A percentile compares a stretch with the other conserved stretches of the same genome.
phyloP scores from a whole-genome alignment of 2,113 vertebrate genomes.

The Cyanocitta stelleri region DNA sequence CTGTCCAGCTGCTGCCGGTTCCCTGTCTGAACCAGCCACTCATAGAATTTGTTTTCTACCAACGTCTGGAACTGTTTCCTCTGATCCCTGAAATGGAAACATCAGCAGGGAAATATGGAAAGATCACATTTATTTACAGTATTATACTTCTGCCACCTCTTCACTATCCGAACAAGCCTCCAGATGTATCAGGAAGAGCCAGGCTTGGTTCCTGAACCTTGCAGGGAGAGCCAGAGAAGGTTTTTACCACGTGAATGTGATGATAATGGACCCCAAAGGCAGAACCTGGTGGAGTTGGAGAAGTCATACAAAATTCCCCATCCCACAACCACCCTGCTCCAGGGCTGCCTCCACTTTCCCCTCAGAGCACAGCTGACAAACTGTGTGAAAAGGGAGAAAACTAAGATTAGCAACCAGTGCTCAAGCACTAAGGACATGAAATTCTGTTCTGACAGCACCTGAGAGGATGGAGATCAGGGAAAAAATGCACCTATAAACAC shows the following conservation, averaged over 20 bases:
- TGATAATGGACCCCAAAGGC: not conserved
- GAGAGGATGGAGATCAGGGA: not conserved
- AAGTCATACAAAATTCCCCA: not conserved
- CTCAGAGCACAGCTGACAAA: not conserved
- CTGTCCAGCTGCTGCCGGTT: conserved; percentile 88
- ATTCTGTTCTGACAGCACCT: not conserved
- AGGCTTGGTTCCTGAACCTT: not conserved
- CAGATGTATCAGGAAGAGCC: not conserved
- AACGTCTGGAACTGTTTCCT: conserved; percentile 83
- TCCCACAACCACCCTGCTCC: not conserved
- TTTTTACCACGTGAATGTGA: not conserved
- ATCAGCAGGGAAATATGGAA: not conserved
- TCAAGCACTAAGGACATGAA: not conserved
- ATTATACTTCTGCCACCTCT: not conserved
- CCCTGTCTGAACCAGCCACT: conserved; percentile 86
- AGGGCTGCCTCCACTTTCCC: not conserved
- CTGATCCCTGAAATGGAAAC: conserved; percentile 79
- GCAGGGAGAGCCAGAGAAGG: not conserved
- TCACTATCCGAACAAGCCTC: not conserved
- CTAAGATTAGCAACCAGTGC: not conserved
- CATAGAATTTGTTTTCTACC: conserved; percentile 89
- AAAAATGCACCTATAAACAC: not conserved
- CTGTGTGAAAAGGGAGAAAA: not conserved
- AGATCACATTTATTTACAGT: not conserved
- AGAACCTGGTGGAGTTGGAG: not conserved